Conservation (phyloP, 1,140 invertebrate genomes). For the Delia radicum region DNA sequence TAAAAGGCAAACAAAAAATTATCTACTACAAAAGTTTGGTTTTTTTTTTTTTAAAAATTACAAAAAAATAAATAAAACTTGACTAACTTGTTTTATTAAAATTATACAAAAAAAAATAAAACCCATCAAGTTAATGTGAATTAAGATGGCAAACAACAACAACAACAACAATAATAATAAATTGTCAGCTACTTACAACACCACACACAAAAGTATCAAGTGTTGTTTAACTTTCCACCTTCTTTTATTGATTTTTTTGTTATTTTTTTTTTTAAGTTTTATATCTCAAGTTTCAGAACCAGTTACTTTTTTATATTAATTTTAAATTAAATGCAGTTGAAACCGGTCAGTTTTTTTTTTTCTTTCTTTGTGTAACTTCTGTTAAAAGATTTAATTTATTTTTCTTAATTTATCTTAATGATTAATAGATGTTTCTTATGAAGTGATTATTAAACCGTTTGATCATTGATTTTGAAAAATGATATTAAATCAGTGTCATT, state of each 20-base stretch:
- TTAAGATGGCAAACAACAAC: background rate
- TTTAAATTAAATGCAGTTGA: background rate
- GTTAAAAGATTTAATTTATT: background rate
- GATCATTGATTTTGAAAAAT: too few relatives aligned
- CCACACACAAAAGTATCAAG: background rate
- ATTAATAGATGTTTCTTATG: background rate
- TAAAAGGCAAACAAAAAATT: background rate
- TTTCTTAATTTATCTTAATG: background rate
- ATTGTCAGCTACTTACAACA: background rate
- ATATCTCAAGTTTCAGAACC: background rate
- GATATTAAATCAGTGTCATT: too few relatives aligned
- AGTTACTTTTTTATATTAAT: background rate
- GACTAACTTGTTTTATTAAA: background rate
- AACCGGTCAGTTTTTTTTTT: background rate
- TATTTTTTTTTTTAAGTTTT: background rate
- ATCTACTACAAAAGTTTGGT: background rate
- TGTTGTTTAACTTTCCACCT: conserved; percentile 1
- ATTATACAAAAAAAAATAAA: background rate
- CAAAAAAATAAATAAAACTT: background rate
- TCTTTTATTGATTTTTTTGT: background rate
- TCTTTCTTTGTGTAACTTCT: background rate
- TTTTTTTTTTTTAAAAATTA: background rate
- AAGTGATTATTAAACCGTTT: too few relatives aligned
- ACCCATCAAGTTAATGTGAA: background rate
- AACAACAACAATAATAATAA: background rate